Evolutionary conservation across 2,888 invertebrate species (phyloP).

Genomic region (Leucoma salicis): DNA sequence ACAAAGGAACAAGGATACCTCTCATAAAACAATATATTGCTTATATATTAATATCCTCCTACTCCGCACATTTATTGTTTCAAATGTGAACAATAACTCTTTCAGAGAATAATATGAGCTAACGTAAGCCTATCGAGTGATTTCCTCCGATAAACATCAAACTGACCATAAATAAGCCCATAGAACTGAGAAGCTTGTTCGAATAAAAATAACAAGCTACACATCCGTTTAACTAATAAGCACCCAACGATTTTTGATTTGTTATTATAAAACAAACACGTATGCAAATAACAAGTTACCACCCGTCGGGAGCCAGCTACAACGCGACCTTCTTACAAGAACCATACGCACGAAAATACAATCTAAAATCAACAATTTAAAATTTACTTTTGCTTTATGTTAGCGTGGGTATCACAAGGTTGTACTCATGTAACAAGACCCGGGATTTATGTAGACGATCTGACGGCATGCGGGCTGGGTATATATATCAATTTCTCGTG

Average conservation of each 20-base stretch:
- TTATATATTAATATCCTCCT: no score
- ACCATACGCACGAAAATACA: slow-evolving; percentile 8
- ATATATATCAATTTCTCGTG: slow-evolving; percentile 68
- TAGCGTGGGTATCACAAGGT: slow-evolving; percentile 38
- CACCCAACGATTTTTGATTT: slow-evolving; percentile 55
- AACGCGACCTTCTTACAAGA: slow-evolving; percentile 44
- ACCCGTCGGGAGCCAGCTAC: slow-evolving; percentile 66
- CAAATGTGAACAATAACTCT: no score
- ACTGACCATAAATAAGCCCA: slow-evolving; percentile 17
- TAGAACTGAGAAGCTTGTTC: slow-evolving; percentile 19
- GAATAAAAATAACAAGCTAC: slow-evolving; percentile 26
- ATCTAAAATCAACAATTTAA: slow-evolving; percentile 18
- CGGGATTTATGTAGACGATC: slow-evolving; percentile 47
- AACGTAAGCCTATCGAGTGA: background rate
- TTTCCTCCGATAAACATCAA: slow-evolving; percentile 20
- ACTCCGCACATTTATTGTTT: no score
- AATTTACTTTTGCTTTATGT: slow-evolving; percentile 23
- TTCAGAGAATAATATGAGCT: background rate
- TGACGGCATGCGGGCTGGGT: slow-evolving; percentile 40
- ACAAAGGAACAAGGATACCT: no score
- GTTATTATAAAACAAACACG: slow-evolving; percentile 65
- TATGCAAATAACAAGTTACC: slow-evolving; percentile 71
- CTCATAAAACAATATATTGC: no score
- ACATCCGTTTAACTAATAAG: slow-evolving; percentile 36
- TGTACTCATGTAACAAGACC: slow-evolving; percentile 47